Evolutionary conservation across 2,113 vertebrate species (phyloP).

Genomic region (Mastomys natalensis): DNA sequence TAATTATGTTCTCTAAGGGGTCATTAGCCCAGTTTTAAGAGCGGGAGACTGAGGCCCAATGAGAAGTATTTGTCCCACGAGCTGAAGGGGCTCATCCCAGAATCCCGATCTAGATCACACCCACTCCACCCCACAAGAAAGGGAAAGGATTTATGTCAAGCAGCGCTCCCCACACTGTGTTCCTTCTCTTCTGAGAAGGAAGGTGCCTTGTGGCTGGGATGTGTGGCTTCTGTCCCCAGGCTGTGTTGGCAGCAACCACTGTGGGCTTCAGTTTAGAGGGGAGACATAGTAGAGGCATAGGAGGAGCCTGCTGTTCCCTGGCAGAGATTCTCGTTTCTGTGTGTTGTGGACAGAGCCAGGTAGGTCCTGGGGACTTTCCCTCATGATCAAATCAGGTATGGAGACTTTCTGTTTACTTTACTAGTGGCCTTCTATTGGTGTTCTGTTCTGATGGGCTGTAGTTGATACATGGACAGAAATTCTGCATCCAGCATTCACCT

Average conservation of each 20-base stretch:
- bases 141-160: background rate
- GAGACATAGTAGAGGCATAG: background rate
- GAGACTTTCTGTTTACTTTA: background rate
- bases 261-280: background rate
- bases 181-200: background rate
- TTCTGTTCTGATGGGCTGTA: background rate
- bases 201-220: background rate
- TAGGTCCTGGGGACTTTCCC: background rate
- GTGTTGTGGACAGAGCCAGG: constrained; percentile 27
- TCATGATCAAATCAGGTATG: background rate
- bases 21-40: constrained; percentile 74
- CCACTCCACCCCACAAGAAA: background rate
- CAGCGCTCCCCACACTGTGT: too few relatives aligned
- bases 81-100: background rate
- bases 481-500: background rate
- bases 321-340: background rate
- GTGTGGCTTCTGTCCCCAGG: background rate
- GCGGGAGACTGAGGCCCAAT: constrained; percentile 26
- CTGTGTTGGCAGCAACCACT: background rate
- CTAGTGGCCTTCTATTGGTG: background rate
- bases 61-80: background rate
- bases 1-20: constrained; percentile 58
- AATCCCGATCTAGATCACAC: background rate
- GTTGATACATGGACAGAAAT: background rate
- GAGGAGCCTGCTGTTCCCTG: background rate